A percentile compares a stretch with the other conserved stretches of the same genome.
These are phyloP conservation scores for Spondyliosoma cantharus DNA, from an alignment of 2,797 vertebrate species.

Conservation along the genomic window DNA sequence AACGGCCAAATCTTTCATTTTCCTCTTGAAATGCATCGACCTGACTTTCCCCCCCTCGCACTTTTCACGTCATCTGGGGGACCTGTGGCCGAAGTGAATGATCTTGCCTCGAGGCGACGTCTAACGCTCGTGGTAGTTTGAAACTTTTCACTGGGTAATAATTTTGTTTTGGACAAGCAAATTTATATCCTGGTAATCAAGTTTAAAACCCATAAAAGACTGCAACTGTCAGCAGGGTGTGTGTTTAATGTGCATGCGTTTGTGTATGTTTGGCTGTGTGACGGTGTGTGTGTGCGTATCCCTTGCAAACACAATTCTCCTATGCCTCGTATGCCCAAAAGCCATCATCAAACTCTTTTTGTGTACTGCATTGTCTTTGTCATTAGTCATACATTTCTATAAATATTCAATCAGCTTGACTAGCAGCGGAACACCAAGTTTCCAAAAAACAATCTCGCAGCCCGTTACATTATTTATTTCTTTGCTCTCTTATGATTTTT, in stretches of 20 bases:
- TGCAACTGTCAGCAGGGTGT: constrained; percentile 46
- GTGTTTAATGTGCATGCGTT: constrained; percentile 55
- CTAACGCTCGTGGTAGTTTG: constrained; percentile 54
- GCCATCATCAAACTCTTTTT: constrained; percentile 74
- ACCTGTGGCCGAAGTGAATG: constrained; percentile 70
- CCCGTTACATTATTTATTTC: constrained; percentile 79
- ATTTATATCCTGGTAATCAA: constrained; percentile 71
- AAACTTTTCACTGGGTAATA: constrained; percentile 62
- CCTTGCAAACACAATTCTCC: constrained; percentile 62
- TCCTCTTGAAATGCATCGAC: constrained; percentile 34
- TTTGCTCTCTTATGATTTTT: constrained; percentile 68
- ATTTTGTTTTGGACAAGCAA: constrained; percentile 65
- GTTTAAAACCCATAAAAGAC: constrained; percentile 70
- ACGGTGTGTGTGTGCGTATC: constrained; percentile 45
- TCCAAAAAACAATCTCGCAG: constrained; percentile 75
- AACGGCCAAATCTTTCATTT: constrained; percentile 64
- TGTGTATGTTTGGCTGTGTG: constrained; percentile 54
- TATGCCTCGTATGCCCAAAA: constrained; percentile 72
- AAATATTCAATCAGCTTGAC: constrained; percentile 83
- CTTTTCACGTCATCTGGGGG: constrained; percentile 67
- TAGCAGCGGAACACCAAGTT: constrained; percentile 69
- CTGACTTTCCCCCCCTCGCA: constrained; percentile 34
- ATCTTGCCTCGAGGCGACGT: constrained; percentile 70
- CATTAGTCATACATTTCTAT: constrained; percentile 82
- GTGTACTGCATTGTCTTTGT: constrained; percentile 69